Evolutionary conservation across 2,113 vertebrate species (phyloP).

Genomic region (Pipa parva): DNA sequence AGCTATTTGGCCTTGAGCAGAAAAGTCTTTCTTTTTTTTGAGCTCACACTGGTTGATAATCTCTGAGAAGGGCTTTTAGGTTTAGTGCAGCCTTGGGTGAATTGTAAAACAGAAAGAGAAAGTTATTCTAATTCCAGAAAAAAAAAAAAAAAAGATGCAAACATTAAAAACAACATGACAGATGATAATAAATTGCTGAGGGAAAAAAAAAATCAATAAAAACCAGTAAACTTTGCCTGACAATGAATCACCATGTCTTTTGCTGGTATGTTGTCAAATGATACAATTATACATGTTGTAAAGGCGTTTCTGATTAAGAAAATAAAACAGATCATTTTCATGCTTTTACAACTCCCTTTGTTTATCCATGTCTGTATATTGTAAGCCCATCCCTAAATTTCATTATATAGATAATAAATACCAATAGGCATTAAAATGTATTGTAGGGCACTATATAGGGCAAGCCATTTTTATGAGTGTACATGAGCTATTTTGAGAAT

Average conservation of each 20-base stretch:
- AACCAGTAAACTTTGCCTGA: not conserved
- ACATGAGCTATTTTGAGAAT: too few species aligned
- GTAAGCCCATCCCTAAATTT: too few species aligned
- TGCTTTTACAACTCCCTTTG: too few species aligned
- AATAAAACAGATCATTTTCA: too few species aligned
- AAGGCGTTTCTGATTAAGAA: not conserved
- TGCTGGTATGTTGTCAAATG: not conserved
- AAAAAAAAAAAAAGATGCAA: constrained; percentile 20
- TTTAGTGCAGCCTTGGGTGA: constrained; percentile 59
- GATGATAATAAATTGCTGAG: not conserved
- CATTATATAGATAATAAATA: too few species aligned
- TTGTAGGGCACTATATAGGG: too few species aligned
- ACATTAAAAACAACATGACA: constrained; percentile 6
- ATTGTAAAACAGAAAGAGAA: constrained; percentile 54
- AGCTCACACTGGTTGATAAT: constrained; percentile 86
- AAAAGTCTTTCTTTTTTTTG: constrained; percentile 87
- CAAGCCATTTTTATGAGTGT: too few species aligned
- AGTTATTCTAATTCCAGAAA: constrained; percentile 13
- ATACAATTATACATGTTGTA: not conserved
- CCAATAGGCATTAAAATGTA: too few species aligned
- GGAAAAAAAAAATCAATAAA: not conserved
- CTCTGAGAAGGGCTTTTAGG: constrained; percentile 70
- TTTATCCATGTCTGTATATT: too few species aligned
- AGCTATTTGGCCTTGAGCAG: constrained; percentile 94
- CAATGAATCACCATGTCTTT: not conserved